Evolutionary conservation across 2,797 vertebrate genomes (phyloP), one percentile per base, ranked within the genome.

Genomic region (Arctocebus calabarensis): DNA sequence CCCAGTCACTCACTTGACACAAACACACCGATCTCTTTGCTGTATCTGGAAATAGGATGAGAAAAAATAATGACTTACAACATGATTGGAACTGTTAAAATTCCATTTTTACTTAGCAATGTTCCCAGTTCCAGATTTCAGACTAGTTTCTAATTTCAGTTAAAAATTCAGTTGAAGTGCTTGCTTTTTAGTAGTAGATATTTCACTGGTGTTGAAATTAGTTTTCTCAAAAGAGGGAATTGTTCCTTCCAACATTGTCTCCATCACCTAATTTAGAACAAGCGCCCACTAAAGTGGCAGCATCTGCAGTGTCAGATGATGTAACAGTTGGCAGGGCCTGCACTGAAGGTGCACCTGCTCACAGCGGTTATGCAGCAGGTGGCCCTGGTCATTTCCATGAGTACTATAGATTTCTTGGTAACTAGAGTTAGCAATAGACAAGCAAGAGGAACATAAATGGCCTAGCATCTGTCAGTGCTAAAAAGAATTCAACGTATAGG

Each of bases 161-260:
- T 95, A 84, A 88, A 94, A 91, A 59, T 40, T 95, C 32, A 78
- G 59, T 85, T 71, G 34, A 94, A 92, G 45, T 73, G 6, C 85
- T 97, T 64, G 34, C 48, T 57, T 70, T 86, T 95, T 45, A 45
- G 17, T 73, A 86, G 55, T 62, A 71, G 62, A n/a, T 48, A 13
- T 90, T 93, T 95, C 70, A 40, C 62, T 83, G 57, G 29, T 57
- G 16, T 78, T 94, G 43, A 88, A 95, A 93, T 78, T 87, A 11
- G 32, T 34, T 84, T 94, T 88, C 59, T 93, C 40, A 25, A 57
- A 64, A 94, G 85, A 40, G 34, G 59, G 32, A 87, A 29, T 70
- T 73, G 19, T 48, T 29, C 55, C 11, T 84, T 22, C 22, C 34
- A 48, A 55, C 25, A 32, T 9, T 43, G 52, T 71, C 19, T 74